phyloP scores from a whole-genome alignment of 2,113 vertebrate genomes.

The Psephotus haematonotus region DNA sequence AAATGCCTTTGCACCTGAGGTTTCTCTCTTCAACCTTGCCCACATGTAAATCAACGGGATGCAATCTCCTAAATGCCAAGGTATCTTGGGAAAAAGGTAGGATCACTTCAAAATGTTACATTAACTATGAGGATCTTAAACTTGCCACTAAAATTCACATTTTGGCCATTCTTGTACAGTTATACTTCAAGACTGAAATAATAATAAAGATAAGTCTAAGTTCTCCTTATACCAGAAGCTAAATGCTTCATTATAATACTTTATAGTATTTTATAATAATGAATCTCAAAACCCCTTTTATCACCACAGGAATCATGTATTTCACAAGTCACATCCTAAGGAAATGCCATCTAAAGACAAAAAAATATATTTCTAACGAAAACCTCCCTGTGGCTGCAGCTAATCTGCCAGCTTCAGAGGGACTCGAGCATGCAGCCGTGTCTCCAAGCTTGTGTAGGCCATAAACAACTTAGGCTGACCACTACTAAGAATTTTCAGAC shows the following conservation, averaged over 20 bases:
- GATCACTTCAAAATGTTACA: background rate
- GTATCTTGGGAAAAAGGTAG: background rate
- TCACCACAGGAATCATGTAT: background rate
- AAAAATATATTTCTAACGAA: background rate
- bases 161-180: background rate
- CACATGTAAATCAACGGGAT: background rate
- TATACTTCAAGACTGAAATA: background rate
- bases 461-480: background rate
- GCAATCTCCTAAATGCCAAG: background rate
- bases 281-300: background rate
- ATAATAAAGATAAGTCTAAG: background rate
- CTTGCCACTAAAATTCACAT: background rate
- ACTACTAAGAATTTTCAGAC: background rate
- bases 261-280: background rate
- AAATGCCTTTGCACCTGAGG: background rate
- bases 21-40: background rate
- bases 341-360: background rate
- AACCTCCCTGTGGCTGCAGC: background rate
- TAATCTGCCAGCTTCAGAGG: background rate
- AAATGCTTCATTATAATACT: background rate
- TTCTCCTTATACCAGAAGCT: background rate
- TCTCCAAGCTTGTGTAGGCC: background rate
- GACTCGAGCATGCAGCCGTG: rapidly evolving
- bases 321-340: background rate
- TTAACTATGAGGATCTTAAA: background rate